These are phyloP conservation scores for Beris morrisii DNA, from an alignment of 2,888 invertebrate species.

Conservation along the genomic window DNA sequence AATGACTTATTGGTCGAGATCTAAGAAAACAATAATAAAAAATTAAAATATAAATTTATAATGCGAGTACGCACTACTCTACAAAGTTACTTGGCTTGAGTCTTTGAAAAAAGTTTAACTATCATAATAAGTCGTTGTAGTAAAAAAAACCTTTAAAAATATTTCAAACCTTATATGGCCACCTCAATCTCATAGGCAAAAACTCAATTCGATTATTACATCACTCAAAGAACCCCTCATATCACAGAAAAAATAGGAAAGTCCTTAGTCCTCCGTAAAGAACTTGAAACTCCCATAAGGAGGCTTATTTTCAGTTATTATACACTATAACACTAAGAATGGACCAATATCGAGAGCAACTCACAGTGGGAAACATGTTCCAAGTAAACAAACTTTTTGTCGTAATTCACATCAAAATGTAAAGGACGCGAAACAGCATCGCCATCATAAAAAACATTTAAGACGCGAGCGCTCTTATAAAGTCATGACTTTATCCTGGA, in stretches of 20 bases:
- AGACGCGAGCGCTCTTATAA: background rate
- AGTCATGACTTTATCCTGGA: slow-evolving; percentile 12
- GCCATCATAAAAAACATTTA: slow-evolving; percentile 17
- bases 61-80: no score
- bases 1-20: no score
- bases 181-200: no score
- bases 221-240: no score
- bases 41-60: no score
- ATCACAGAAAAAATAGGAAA: background rate
- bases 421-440: slow-evolving; percentile 9
- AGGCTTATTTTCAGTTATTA: slow-evolving; percentile 3
- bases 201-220: no score
- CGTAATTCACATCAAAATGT: slow-evolving; percentile 28
- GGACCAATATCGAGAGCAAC: background rate
- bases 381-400: slow-evolving; percentile 31
- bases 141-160: no score
- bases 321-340: background rate
- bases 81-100: no score
- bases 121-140: no score
- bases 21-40: no score
- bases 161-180: no score
- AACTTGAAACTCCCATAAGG: slow-evolving; percentile 3
- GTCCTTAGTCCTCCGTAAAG: slow-evolving; percentile 22
- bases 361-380: slow-evolving; percentile 27
- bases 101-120: no score